Conservation (phyloP, 2,113 vertebrate species). For the Proteles cristata region DNA sequence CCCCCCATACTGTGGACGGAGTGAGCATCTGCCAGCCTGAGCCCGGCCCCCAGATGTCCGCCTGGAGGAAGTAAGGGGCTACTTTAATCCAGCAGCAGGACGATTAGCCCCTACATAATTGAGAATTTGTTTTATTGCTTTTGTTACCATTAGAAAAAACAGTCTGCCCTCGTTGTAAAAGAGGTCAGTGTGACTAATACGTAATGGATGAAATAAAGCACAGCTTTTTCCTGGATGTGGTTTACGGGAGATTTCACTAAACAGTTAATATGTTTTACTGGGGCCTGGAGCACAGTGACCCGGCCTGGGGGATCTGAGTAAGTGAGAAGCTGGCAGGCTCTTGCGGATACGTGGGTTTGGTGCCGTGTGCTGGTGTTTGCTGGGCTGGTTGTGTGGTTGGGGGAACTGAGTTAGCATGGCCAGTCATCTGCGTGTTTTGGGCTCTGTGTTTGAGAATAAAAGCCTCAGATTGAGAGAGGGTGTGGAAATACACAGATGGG, state of each 20-base stretch:
- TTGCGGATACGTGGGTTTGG: rapidly evolving
- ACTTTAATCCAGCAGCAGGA: background rate
- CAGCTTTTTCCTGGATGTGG: slow-evolving; percentile 55
- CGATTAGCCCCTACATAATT: background rate
- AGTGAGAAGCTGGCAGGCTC: background rate
- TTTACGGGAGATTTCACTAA: background rate
- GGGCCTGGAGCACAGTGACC: background rate
- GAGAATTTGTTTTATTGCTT: slow-evolving; percentile 61
- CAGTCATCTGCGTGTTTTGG: background rate
- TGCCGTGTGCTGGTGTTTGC: background rate
- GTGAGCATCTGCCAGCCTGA: background rate
- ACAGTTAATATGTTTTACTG: background rate
- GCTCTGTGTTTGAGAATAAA: background rate
- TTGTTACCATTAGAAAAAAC: slow-evolving; percentile 62
- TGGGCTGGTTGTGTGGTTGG: background rate
- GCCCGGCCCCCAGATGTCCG: background rate
- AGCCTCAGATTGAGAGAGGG: background rate
- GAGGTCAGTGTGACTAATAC: slow-evolving; percentile 47
- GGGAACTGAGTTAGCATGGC: background rate
- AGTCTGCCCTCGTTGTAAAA: slow-evolving; percentile 30
- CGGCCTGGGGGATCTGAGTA: background rate
- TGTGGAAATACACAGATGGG: background rate
- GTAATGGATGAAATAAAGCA: slow-evolving; percentile 53
- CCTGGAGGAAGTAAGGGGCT: background rate
- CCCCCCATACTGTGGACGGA: background rate